Percentiles rank a stretch among this genome's conserved stretches.
phyloP scores from a whole-genome alignment of 35 echinoderm and acorn worm species.

The Lytechinus pictus region DNA sequence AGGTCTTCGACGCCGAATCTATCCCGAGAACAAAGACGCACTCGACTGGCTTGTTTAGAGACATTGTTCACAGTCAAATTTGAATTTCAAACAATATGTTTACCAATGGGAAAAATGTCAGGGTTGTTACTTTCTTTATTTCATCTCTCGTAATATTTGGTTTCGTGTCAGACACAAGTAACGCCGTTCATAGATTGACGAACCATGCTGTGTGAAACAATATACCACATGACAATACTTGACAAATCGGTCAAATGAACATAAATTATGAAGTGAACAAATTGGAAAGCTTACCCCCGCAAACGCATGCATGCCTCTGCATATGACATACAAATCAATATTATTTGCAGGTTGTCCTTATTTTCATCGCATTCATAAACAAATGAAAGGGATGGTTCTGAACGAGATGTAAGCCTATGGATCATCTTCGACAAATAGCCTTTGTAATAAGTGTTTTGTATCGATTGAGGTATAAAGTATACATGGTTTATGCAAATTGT shows the following conservation, averaged over 20 bases:
- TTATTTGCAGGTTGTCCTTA: neutral
- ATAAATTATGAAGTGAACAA: neutral
- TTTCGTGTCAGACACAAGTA: conserved; percentile 21
- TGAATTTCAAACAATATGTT: conserved; percentile 15
- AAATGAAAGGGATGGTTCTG: no score
- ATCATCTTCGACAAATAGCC: neutral
- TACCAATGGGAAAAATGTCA: neutral
- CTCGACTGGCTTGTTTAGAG: conserved; percentile 30
- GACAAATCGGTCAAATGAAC: neutral
- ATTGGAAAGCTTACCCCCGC: neutral
- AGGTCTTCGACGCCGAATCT: conserved; percentile 18
- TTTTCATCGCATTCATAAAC: neutral
- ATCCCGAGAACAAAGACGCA: conserved; percentile 33
- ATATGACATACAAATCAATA: neutral
- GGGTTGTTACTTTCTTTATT: neutral
- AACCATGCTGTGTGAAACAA: neutral
- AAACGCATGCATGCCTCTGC: neutral
- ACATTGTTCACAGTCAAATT: conserved; percentile 21
- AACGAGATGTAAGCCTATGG: neutral
- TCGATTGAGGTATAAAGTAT: no score
- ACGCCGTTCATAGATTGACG: neutral
- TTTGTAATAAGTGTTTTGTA: no score
- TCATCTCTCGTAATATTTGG: neutral
- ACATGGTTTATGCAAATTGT: no score
- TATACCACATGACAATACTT: neutral